phyloP scores from a whole-genome alignment of 2,797 vertebrate genomes.

The Phalloptychus januarius region DNA sequence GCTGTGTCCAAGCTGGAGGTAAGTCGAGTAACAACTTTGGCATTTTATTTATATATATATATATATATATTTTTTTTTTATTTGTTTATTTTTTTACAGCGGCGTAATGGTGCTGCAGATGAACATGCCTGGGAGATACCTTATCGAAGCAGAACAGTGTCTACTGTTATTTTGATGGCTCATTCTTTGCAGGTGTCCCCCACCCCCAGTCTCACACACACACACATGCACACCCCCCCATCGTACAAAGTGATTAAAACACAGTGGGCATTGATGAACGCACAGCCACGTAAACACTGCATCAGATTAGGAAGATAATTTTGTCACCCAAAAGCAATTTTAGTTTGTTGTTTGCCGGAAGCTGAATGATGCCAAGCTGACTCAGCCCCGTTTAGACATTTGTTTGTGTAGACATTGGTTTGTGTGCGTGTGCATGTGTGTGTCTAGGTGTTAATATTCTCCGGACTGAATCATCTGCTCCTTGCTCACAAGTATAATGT shows the following conservation, averaged over 20 bases:
- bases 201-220: conserved; percentile 16
- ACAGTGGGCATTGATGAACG: conserved; percentile 7
- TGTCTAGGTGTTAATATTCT: conserved; percentile 13
- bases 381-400: conserved; percentile 38
- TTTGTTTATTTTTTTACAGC: neutral
- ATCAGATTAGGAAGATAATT: conserved; percentile 17
- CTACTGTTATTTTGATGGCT: conserved; percentile 38
- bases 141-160: conserved; percentile 35
- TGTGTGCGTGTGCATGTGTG: neutral
- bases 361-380: conserved; percentile 26
- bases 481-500: conserved; percentile 1
- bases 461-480: neutral
- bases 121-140: conserved; percentile 30
- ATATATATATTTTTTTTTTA: too few relatives aligned
- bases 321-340: conserved; percentile 30
- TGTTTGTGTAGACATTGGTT: too few relatives aligned
- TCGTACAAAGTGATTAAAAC: conserved; percentile 20
- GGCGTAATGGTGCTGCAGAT: conserved; percentile 26
- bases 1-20: neutral
- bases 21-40: conserved; percentile 9
- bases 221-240: neutral
- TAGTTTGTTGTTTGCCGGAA: conserved; percentile 29
- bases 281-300: neutral
- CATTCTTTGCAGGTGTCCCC: neutral
- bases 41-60: neutral